Evolutionary conservation across 1,140 invertebrate species (phyloP), one percentile per base, ranked within the genome.

Genomic region (Calephelis virginiensis): DNA sequence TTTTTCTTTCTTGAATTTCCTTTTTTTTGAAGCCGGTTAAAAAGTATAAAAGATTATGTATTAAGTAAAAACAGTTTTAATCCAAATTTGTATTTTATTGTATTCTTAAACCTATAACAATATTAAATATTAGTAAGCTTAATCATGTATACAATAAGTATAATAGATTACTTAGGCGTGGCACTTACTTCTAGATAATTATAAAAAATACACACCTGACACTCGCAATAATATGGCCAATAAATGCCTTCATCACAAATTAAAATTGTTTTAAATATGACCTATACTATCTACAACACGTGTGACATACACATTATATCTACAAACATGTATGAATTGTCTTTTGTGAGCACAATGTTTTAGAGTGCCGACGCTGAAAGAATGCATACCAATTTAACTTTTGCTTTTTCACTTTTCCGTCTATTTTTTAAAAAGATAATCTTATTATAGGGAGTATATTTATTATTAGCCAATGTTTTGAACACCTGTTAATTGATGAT

Each of bases 201-300:
- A 90, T 86, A 88, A 88, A 86, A 86, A 88, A 80, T 84, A 82
- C 80, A 77, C 78, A 81, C 74, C 81, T 77, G 80, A 83, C 73
- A 80, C 75, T 80, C 84, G 69, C 74, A 85, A 80, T 81, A 87
- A 84, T 78, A 81, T 80, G 86, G 85, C 86, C 86, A 87, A 79
- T 89, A 89, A 88, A 89, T 90, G 87, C 87, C 87, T 74, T 81
- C 79, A 87, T 86, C 87, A 89, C 87, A 86, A 83, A 85, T 73
- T 81, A 77, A 68, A 77, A 68, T 70, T 71, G 49, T 70, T 73
- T 82, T 77, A 78, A 73, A 76, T 75, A 69, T 76, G 74, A 73
- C 49, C 72, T 81, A 82, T 72, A 64, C 72, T 73, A 73, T 61
- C 68, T 76, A 63, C 62, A 49, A 37, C 49, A 69, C 60, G 40